These are phyloP conservation scores for Datnioides undecimradiatus DNA, from an alignment of 2,113 vertebrate species.

Conservation along the genomic window DNA sequence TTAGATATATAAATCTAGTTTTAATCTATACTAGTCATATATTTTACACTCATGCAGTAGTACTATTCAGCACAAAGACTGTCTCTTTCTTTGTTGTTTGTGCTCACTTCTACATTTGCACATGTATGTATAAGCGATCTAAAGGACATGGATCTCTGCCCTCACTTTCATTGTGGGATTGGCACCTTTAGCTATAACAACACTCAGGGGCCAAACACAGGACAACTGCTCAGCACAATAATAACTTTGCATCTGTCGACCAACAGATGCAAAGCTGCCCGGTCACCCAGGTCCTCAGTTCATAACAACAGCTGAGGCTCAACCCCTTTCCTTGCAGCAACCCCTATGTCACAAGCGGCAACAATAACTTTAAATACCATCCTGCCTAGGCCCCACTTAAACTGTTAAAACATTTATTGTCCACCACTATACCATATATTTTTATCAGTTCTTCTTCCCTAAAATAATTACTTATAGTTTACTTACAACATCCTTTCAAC, in stretches of 20 bases:
- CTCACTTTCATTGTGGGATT: slow-evolving; percentile 18
- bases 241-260: slow-evolving; percentile 78
- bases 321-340: slow-evolving; percentile 40
- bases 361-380: slow-evolving; percentile 31
- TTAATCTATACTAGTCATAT: background rate
- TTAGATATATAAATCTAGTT: slow-evolving; percentile 26
- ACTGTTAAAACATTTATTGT: too few species aligned
- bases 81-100: background rate
- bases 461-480: too few species aligned
- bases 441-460: too few species aligned
- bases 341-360: slow-evolving; percentile 35
- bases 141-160: background rate
- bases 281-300: slow-evolving; percentile 63
- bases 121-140: background rate
- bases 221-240: slow-evolving; percentile 78
- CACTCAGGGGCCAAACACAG: slow-evolving; percentile 42
- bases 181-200: slow-evolving; percentile 53
- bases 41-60: background rate
- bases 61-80: background rate
- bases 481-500: background rate
- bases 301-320: slow-evolving; percentile 86
- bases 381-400: slow-evolving; percentile 3
- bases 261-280: slow-evolving; percentile 74
- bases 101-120: background rate
- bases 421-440: too few species aligned